Base-by-base conservation (phyloP, 2,113 vertebrate species). In the Tetrax tetrax region DNA sequence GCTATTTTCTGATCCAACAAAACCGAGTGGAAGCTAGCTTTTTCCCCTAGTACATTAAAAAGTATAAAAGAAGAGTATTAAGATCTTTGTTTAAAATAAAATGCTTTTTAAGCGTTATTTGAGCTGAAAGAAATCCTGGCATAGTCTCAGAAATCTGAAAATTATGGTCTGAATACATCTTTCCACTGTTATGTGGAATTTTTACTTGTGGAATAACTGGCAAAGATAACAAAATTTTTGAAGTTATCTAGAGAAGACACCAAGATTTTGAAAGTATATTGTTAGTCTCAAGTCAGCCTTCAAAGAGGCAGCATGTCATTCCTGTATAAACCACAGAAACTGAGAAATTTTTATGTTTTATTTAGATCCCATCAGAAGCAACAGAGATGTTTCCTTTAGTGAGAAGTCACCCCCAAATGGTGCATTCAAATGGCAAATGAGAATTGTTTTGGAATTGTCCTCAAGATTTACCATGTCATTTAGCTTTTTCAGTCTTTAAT, bases 141-240 rank as follows among this genome's bases (percentile, higher is more conserved):
- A 28, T 37, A 23, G 13, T 80, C 91, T 95, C 72, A 95, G 69
- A 84, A 95, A 90, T 72, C 47, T 78, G 51, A 75, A 90, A 71
- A 79, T 19, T 0, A 35, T 31, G 8, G 37, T 48, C 45, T 48
- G 27, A 60, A 64, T 65, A 23, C 38, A 48, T 24, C 19, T 93
- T 93, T 86, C 41, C 12, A 70, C 14, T 3, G 22, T 85, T 88
- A 45, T 31, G 51, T 66, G 31, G 25, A 68, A 22, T 18, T 87
- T 93, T 90, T 48, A 20, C 27, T 83, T 93, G 93, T 48, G 15
- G 54, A 93, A 61, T 84, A 91, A 48, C 20, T 64, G 18, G 22
- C 54, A 90, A 78, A 84, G 15, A 23, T 77, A n/a, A 72, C 37
- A 86, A 74, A 54, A 16, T 23, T 43, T 91, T 37, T 86, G 47